Evolutionary conservation across 2,888 invertebrate species (phyloP), one percentile per base, ranked within the genome.

Genomic region (Macroteleia sp.): DNA sequence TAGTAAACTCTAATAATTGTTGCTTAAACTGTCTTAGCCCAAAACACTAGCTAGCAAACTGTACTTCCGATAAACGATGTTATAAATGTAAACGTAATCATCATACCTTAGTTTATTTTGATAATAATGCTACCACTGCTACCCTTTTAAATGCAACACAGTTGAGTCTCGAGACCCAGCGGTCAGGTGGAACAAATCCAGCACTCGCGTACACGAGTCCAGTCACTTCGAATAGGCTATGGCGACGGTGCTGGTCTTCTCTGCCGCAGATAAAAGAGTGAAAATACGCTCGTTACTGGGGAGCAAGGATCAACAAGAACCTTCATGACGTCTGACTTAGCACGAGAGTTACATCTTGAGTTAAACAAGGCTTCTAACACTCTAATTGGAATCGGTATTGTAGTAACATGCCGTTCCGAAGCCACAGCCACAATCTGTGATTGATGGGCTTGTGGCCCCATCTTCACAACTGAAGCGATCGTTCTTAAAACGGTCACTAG

Each of bases 261-360:
- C 59, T 1, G 1, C 44, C 5, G 5, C 59, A 3, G 1, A 44
- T 1, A 14, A 41, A 8, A 34, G 6, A 0, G 44, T 32, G 6
- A 44, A 19, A 20, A 20, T 44, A 1, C 59, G 59, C 9, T 30
- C 44, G 3, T 19, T 59, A 1, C 9, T 59, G n/a, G n/a, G 59
- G 59, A 42, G 20, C 59, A 59, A 19, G 59, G 44, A 4, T 59
- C 59, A 17, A 44, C 44, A 1, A 14, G 46, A 5, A 32, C 59
- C 14, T 32, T 44, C 10, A 17, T 59, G 2, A 34, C 39, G 4
- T 16, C 39, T 6, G 39, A 39, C 9, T 17, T 39, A 9, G 39
- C 39, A 1, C 16, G 17, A 8, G 17, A 16, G 8, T 17, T 39
- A 17, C 39, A 8, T 17, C 39, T 39, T 17, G 3, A 17, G 12